phyloP scores from a whole-genome alignment of 1,140 invertebrate genomes.

The Drosophila mojavensis region DNA sequence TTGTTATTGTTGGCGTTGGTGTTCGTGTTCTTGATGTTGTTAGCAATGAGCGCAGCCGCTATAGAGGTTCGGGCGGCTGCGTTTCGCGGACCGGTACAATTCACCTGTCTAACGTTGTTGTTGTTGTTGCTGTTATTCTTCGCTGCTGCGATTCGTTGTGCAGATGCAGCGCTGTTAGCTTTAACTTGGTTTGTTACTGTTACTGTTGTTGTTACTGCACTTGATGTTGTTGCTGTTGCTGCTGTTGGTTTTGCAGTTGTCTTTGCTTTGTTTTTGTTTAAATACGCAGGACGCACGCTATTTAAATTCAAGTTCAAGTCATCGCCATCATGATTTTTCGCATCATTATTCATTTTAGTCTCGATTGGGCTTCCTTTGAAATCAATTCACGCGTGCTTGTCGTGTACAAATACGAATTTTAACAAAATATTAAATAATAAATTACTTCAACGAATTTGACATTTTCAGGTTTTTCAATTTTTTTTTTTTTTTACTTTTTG shows the following conservation, averaged over 20 bases:
- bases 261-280: constrained; percentile 59
- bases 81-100: constrained; percentile 58
- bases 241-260: constrained; percentile 34
- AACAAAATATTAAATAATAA: constrained; percentile 46
- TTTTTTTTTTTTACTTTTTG: constrained; percentile 16
- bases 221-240: constrained; percentile 27
- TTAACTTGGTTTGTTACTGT: constrained; percentile 35
- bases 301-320: constrained; percentile 73
- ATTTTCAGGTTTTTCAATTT: constrained; percentile 42
- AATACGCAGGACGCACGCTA: constrained; percentile 60
- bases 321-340: constrained; percentile 76
- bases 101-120: constrained; percentile 54
- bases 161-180: constrained; percentile 29
- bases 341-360: constrained; percentile 84
- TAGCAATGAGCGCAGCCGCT: constrained; percentile 65
- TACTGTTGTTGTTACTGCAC: constrained; percentile 23
- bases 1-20: constrained; percentile 24
- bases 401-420: constrained; percentile 39
- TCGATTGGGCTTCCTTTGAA: constrained; percentile 51
- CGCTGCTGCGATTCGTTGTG: constrained; percentile 31
- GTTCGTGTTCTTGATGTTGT: constrained; percentile 38
- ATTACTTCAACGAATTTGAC: constrained; percentile 60
- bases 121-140: constrained; percentile 39
- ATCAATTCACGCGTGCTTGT: constrained; percentile 68
- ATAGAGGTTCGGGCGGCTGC: constrained; percentile 58